Evolutionary conservation across 2,113 vertebrate genomes (phyloP).

Genomic region (Oncorhynchus gorbuscha): DNA sequence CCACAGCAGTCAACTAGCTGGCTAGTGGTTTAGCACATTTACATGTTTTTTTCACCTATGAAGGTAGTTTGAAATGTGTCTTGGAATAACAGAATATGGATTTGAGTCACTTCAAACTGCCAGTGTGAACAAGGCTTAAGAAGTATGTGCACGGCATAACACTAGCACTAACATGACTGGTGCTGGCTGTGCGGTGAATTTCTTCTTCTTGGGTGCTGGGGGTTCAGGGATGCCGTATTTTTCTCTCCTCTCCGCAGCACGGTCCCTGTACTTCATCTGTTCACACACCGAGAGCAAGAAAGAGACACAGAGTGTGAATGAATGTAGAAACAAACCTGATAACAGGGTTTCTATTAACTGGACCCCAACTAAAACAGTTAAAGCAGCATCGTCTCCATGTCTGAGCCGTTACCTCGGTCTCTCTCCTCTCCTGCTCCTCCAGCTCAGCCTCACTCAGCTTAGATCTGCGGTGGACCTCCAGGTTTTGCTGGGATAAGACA

Average conservation of each 20-base stretch:
- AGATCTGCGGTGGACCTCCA: conserved; percentile 90
- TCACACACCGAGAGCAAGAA: not conserved
- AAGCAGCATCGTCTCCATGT: not conserved
- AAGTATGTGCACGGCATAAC: too few relatives aligned
- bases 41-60: too few relatives aligned
- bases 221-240: conserved; percentile 98
- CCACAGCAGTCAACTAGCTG: too few relatives aligned
- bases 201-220: conserved; percentile 94
- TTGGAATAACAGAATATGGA: too few relatives aligned
- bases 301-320: too few relatives aligned
- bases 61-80: too few relatives aligned
- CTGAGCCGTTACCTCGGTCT: conserved; percentile 83
- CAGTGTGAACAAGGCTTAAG: too few relatives aligned
- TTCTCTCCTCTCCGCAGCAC: conserved; percentile 94
- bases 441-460: conserved; percentile 89
- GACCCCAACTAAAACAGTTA: not conserved
- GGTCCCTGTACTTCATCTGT: conserved; percentile 95
- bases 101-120: too few relatives aligned
- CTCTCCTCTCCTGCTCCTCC: conserved; percentile 92
- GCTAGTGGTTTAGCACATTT: too few relatives aligned
- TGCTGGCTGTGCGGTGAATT: conserved; percentile 79
- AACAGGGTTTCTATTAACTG: not conserved
- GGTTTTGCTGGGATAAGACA: conserved; percentile 84
- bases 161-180: conserved; percentile 80
- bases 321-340: not conserved